These are phyloP conservation scores for Lepidurus arcticus DNA, from an alignment of 1,140 invertebrate genomes.

Conservation along the genomic window DNA sequence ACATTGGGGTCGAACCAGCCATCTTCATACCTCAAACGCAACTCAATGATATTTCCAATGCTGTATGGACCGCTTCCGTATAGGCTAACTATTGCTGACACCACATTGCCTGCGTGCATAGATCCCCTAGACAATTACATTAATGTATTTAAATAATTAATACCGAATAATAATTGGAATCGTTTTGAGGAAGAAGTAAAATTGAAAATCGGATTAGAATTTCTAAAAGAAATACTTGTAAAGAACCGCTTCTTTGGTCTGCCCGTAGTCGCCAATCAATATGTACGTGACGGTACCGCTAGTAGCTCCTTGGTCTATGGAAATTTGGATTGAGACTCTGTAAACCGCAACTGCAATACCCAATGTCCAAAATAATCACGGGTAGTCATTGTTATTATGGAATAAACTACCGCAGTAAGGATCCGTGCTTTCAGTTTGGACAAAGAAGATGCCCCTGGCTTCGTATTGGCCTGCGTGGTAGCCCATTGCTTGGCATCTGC, in stretches of 20 bases:
- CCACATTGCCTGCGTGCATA: conserved; percentile 22
- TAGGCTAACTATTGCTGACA: conserved; percentile 16
- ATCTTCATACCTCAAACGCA: conserved; percentile 28
- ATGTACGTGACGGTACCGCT: conserved; percentile 29
- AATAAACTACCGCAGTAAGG: conserved; percentile 32
- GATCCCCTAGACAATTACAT: not conserved
- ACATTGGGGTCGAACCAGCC: conserved; percentile 6
- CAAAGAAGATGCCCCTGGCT: conserved; percentile 27
- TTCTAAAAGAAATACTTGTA: conserved; percentile 19
- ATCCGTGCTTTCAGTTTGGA: conserved; percentile 4
- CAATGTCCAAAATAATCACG: not conserved
- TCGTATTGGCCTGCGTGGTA: conserved; percentile 31
- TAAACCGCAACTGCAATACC: conserved; percentile 13
- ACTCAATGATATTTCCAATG: conserved; percentile 27
- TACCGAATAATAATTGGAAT: not conserved
- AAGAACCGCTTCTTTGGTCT: conserved; percentile 32
- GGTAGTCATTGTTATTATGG: not conserved
- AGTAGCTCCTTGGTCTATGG: conserved; percentile 17
- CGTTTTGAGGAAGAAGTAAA: not conserved
- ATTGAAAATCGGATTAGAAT: not conserved
- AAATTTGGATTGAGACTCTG: conserved; percentile 27
- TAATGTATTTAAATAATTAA: too few relatives aligned
- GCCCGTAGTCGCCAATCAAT: conserved; percentile 32
- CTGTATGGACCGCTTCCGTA: conserved; percentile 20
- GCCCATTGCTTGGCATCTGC: conserved; percentile 24